Conservation (phyloP, 2,113 vertebrate species). For the Hassar affinis region DNA sequence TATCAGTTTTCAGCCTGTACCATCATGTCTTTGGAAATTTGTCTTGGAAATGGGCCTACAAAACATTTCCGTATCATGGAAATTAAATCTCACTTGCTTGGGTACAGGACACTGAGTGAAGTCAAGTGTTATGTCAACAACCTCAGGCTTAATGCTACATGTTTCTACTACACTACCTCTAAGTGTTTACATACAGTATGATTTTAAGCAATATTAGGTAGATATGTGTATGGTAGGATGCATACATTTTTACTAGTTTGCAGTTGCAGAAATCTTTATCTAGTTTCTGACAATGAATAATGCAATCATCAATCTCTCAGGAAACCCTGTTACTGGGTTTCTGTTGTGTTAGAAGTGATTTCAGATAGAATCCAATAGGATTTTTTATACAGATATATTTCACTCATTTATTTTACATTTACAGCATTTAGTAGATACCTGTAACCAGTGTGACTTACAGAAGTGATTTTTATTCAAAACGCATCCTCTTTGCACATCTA, state of each 20-base stretch:
- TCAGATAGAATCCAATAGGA: background rate
- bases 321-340: background rate
- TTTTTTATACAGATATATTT: background rate
- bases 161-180: background rate
- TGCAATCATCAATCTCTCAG: background rate
- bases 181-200: background rate
- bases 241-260: background rate
- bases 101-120: background rate
- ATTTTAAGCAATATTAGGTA: background rate
- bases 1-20: slow-evolving; percentile 4
- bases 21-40: background rate
- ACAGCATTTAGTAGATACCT: background rate
- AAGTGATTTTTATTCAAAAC: background rate
- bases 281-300: background rate
- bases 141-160: background rate
- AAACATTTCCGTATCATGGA: background rate
- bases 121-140: background rate
- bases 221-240: too few species aligned
- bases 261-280: background rate
- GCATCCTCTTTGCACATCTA: background rate
- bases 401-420: background rate
- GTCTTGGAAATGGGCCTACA: background rate
- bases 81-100: background rate
- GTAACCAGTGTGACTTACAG: background rate
- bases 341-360: background rate